A percentile compares a stretch with the other conserved stretches of the same genome.
Evolutionary conservation across 2,797 vertebrate species (phyloP).

Genomic region (Chlorospingus flavigularis): DNA sequence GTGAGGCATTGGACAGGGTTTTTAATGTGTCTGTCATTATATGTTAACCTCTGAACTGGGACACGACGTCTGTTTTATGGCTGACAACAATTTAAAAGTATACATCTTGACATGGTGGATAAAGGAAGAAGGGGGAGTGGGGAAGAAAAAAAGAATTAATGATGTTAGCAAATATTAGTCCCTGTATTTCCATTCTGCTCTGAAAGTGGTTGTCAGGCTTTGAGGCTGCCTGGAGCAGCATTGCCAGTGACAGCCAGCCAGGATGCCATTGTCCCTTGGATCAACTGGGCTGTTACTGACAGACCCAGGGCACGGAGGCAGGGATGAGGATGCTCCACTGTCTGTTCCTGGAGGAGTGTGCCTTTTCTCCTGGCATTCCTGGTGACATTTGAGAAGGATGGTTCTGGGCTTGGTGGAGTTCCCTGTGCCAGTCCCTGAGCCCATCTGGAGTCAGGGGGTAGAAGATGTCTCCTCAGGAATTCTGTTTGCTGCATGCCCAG

Average conservation of each 20-base stretch:
- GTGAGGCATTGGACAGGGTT: constrained; percentile 56
- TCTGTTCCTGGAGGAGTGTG: background rate
- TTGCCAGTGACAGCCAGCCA: constrained; percentile 55
- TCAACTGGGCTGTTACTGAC: constrained; percentile 34
- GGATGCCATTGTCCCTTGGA: constrained; percentile 1
- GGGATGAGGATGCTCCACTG: background rate
- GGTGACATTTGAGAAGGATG: background rate
- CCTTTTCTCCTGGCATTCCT: background rate
- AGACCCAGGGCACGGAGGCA: background rate
- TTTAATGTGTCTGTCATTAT: constrained; percentile 78
- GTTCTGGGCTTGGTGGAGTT: constrained; percentile 1
- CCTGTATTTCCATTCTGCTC: constrained; percentile 53
- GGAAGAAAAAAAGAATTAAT: constrained; percentile 72
- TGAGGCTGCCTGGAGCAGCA: constrained; percentile 26
- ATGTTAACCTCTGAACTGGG: constrained; percentile 70
- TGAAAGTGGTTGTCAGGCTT: constrained; percentile 58
- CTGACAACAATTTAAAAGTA: constrained; percentile 59
- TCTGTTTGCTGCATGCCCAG: background rate
- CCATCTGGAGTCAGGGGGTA: background rate
- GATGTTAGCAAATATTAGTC: constrained; percentile 84
- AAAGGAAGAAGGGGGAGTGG: constrained; percentile 69
- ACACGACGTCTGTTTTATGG: constrained; percentile 71
- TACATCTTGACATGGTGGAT: constrained; percentile 62
- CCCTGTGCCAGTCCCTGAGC: background rate
- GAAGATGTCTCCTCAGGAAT: background rate